phyloP scores from a whole-genome alignment of 1,140 invertebrate genomes.

The Drosophila pachea region DNA sequence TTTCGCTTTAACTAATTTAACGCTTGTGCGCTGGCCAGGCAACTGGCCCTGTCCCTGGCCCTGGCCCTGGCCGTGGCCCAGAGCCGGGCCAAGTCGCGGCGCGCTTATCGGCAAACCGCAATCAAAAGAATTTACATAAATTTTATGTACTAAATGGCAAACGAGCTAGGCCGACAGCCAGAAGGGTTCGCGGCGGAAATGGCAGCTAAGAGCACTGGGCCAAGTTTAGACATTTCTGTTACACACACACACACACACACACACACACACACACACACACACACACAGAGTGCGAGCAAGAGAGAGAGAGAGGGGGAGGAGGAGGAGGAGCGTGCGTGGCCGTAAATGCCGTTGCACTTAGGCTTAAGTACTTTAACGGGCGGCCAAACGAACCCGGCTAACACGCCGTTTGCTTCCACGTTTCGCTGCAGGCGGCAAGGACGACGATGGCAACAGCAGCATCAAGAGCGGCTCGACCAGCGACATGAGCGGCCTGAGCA shows the following conservation, averaged over 20 bases:
- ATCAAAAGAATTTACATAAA: constrained; percentile 67
- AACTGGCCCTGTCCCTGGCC: constrained; percentile 23
- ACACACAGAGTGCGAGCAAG: background rate
- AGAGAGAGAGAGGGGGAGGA: constrained; percentile 1
- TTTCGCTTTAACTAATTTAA: constrained; percentile 58
- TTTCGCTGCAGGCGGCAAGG: constrained; percentile 67
- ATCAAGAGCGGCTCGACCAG: constrained; percentile 78
- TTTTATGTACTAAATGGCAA: constrained; percentile 53
- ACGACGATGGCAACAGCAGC: constrained; percentile 78
- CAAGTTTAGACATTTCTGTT: constrained; percentile 63
- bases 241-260: constrained; percentile 21
- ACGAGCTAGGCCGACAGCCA: constrained; percentile 18
- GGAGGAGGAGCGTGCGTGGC: constrained; percentile 49
- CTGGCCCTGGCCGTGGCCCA: constrained; percentile 9
- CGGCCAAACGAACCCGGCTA: background rate
- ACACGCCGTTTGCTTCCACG: background rate
- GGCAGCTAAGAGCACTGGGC: constrained; percentile 20
- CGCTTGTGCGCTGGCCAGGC: constrained; percentile 39
- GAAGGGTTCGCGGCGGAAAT: constrained; percentile 6
- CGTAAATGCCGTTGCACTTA: constrained; percentile 40
- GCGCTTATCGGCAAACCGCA: constrained; percentile 54
- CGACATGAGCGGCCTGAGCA: constrained; percentile 82
- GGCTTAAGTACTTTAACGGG: background rate
- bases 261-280: background rate
- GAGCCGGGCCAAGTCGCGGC: background rate